Evolutionary conservation across 1,140 invertebrate genomes (phyloP).

Genomic region (Drosophila mayri): DNA sequence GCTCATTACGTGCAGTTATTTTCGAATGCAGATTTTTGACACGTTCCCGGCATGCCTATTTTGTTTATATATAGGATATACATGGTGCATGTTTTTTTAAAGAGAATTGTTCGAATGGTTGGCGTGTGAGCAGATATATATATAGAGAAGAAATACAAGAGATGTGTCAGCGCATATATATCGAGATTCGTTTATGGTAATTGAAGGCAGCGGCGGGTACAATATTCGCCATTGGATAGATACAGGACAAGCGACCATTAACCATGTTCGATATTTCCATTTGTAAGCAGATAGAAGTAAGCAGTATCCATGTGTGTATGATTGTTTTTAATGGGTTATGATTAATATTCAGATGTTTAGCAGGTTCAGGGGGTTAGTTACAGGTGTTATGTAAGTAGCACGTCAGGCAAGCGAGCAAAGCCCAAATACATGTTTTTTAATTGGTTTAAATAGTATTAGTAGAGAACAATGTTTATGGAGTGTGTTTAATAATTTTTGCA

Average conservation of each 20-base stretch:
- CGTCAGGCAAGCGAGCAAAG: slow-evolving; percentile 80
- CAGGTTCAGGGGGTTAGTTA: slow-evolving; percentile 32
- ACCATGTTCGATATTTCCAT: slow-evolving; percentile 56
- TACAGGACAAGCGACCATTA: slow-evolving; percentile 68
- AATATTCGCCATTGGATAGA: slow-evolving; percentile 54
- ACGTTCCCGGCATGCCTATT: slow-evolving; percentile 92
- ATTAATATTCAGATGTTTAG: slow-evolving; percentile 24
- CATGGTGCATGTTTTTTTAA: slow-evolving; percentile 56
- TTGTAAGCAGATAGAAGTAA: slow-evolving; percentile 73
- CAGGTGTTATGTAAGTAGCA: slow-evolving; percentile 60
- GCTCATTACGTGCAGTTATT: slow-evolving; percentile 93
- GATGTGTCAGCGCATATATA: slow-evolving; percentile 62
- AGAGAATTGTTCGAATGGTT: slow-evolving; percentile 54
- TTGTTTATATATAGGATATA: slow-evolving; percentile 20
- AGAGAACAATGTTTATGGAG: slow-evolving; percentile 48
- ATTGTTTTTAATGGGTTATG: slow-evolving; percentile 32
- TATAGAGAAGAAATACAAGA: slow-evolving; percentile 66
- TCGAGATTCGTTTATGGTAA: slow-evolving; percentile 55
- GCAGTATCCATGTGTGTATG: slow-evolving; percentile 73
- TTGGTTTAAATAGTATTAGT: slow-evolving; percentile 50
- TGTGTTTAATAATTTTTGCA: slow-evolving; percentile 64
- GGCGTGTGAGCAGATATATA: slow-evolving; percentile 59
- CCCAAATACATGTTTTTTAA: slow-evolving; percentile 57
- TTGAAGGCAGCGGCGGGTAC: slow-evolving; percentile 59
- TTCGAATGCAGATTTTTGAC: slow-evolving; percentile 94